Base-by-base conservation (phyloP, 2,888 invertebrate species). In the Hyposoter dolosus region DNA sequence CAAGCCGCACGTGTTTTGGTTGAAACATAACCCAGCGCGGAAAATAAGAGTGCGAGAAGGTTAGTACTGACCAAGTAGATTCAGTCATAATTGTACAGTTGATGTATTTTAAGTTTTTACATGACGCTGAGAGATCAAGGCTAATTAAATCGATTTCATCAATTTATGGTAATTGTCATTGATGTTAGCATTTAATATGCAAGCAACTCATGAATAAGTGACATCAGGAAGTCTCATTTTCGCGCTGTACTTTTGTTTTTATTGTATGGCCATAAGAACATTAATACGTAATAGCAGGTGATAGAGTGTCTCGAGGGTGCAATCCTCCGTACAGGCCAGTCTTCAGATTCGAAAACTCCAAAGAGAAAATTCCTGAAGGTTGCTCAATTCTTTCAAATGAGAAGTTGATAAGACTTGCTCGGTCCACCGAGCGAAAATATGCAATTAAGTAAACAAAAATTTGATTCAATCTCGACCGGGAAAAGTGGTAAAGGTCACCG, bases 1-100 rank as follows among this genome's bases (percentile, higher is more conserved):
- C 80, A 7, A 45, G 82, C 56, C 56, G 60, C 80, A 86, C 83
- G 83, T 85, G 83, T 66, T 83, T 77, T 83, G 85, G 85, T 80
- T 83, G 76, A 66, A 69, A 28, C 28, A 60, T 60, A 79, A 78
- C 53, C 69, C 19, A 28, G 23, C 23, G 19, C 3, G n/a, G 40
- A 60, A 15, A 6, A 35, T 17, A 7, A 35, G 7, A 17, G 9
- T 56, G 45, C 35, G 45, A 45, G 28, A 23, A 40, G 40, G 19
- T 19, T 10, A 5, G 35, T 6, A 10, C 65, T 32, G 40, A 68
- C 53, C 53, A 45, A 47, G 56, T 40, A 5, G 65, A 45, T 9
- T 66, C 77, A n/a, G 0, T 56, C 23, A 17, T 28, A 28, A 4
- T 43, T 63, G 28, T 65, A 32, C 43, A 47, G 0, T 28, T 23